Evolutionary conservation across 2,113 vertebrate species (phyloP).

Genomic region (Coturnix japonica): DNA sequence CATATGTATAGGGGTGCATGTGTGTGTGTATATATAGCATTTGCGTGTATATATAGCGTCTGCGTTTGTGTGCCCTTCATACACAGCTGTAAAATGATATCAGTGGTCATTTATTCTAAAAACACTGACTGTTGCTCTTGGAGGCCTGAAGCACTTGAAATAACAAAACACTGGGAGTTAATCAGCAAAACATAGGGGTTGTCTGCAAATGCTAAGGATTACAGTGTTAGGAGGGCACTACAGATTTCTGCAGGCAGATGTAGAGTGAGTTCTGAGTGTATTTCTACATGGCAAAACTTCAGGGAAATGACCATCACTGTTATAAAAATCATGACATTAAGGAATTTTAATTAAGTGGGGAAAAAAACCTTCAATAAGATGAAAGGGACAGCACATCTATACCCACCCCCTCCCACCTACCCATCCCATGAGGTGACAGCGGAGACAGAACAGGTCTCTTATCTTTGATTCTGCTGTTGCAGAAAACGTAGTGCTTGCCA

Average conservation of each 20-base stretch:
- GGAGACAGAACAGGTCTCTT: background rate
- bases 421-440: background rate
- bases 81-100: background rate
- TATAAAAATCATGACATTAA: background rate
- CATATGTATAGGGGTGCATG: accelerated
- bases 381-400: background rate
- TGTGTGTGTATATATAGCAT: background rate
- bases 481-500: background rate
- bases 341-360: background rate
- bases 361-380: background rate
- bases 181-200: background rate
- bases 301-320: background rate
- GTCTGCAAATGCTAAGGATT: background rate
- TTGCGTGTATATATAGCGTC: too few species aligned
- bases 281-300: background rate
- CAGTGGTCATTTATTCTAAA: background rate
- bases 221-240: background rate
- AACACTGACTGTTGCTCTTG: background rate
- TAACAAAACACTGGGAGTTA: background rate
- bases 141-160: background rate
- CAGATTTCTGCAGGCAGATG: background rate
- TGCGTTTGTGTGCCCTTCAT: background rate
- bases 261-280: background rate
- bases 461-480: background rate
- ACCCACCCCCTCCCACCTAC: accelerated